Evolutionary conservation across 2,113 vertebrate species (phyloP).

Genomic region (Collichthys lucidus): DNA sequence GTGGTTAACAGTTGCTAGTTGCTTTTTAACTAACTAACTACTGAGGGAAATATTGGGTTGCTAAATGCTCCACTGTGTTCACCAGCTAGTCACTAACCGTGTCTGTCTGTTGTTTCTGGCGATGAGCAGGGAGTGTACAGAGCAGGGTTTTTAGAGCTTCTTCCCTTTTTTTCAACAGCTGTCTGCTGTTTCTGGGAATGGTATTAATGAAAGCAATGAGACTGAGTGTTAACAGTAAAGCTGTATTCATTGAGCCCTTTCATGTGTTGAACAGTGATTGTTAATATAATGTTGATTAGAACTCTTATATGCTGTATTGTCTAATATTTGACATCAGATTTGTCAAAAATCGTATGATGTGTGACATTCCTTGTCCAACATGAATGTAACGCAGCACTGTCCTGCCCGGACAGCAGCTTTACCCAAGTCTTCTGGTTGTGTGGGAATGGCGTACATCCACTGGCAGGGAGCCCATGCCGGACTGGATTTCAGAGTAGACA

Average conservation of each 20-base stretch:
- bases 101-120: not conserved
- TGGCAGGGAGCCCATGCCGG: slow-evolving; percentile 53
- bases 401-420: slow-evolving; percentile 24
- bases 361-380: slow-evolving; percentile 23
- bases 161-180: not conserved
- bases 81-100: not conserved
- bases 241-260: not conserved
- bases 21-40: not conserved
- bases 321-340: slow-evolving; percentile 8
- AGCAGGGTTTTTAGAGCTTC: not conserved
- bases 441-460: slow-evolving; percentile 55
- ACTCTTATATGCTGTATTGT: not conserved
- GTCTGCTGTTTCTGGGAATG: not conserved
- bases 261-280: not conserved
- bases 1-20: not conserved
- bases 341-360: not conserved
- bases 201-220: not conserved
- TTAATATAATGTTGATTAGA: not conserved
- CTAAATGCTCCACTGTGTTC: not conserved
- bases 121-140: not conserved
- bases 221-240: not conserved
- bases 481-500: slow-evolving; percentile 62
- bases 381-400: slow-evolving; percentile 33
- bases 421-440: slow-evolving; percentile 53
- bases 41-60: not conserved